Conservation (phyloP, 2,888 invertebrate genomes). For the Fissipunctia ypsillon region DNA sequence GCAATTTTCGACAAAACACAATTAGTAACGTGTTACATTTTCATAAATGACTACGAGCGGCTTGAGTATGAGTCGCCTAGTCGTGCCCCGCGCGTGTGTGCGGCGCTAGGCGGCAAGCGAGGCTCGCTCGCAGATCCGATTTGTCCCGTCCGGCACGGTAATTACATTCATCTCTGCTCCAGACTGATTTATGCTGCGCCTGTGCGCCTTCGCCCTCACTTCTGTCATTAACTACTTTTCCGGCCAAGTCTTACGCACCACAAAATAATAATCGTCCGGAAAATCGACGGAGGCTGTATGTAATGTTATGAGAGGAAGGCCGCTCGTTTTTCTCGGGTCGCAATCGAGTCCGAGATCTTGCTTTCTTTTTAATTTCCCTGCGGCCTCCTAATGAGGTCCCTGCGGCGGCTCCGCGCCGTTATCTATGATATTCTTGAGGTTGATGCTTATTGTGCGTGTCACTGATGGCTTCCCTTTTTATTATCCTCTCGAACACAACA, state of each 20-base stretch:
- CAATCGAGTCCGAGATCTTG: constrained; percentile 90
- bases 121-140: constrained; percentile 74
- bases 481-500: constrained; percentile 90
- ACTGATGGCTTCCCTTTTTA: constrained; percentile 91
- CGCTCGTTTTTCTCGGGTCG: constrained; percentile 86
- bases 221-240: constrained; percentile 86
- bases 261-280: constrained; percentile 91
- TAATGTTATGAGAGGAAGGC: constrained; percentile 90
- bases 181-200: constrained; percentile 82
- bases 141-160: constrained; percentile 80
- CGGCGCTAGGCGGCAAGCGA: constrained; percentile 62
- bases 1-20: too few species aligned
- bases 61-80: constrained; percentile 20
- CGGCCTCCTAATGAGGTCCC: constrained; percentile 90
- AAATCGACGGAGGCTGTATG: constrained; percentile 90
- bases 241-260: constrained; percentile 89
- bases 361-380: constrained; percentile 91
- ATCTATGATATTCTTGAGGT: constrained; percentile 91
- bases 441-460: constrained; percentile 91
- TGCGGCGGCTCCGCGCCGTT: constrained; percentile 85
- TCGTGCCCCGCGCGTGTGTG: constrained; percentile 21
- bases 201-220: constrained; percentile 75
- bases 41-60: background rate
- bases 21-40: background rate
- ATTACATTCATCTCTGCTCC: constrained; percentile 84